Base-by-base conservation (phyloP, 2,113 vertebrate genomes). In the Alethe castanea region DNA sequence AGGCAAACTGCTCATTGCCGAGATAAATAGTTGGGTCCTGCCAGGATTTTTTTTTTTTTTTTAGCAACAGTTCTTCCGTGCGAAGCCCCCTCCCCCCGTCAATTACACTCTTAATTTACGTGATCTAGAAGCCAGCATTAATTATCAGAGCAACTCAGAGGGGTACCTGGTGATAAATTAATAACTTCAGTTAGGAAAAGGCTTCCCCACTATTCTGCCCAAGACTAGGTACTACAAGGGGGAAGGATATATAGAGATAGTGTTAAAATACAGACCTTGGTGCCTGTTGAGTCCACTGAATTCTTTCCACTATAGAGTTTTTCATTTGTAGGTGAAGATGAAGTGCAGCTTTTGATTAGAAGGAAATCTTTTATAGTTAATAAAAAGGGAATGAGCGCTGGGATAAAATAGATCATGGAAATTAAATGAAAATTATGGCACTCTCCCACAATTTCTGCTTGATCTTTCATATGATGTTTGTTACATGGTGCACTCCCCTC, bases 91-190 rank as follows among this genome's bases (percentile, higher is more conserved):
- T 69, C 77, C 86, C 47, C 85, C 36, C 56, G 80, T 66, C 96
- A 94, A 94, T 97, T 97, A 96, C 81, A 95, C 95, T 96, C 96
- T 97, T 95, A 96, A 96, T 97, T 98, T 98, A 95, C 81, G 95
- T 96, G 96, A 86, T 96, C 95, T 92, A 94, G 93, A 93, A 96
- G 88, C 93, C 62, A 95, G 94, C 96, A 90, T 56, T 97, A 96
- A 97, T 98, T 98, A 96, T 96, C 91, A 96, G 97, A 97, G 97
- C 94, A 94, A 92, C 78, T 62, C 91, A 24, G 91, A 88, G 91
- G 96, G 92, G 83, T 71, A 97, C 83, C 95, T 94, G 90, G 76
- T 94, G 96, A 92, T 94, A 97, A 96, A 97, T 96, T 95, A 97
- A 88, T 97, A 98, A 97, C 91, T 95, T 94, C 81, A 91, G 73